Base-by-base conservation (phyloP, 2,113 vertebrate genomes). In the Pionites leucogaster region DNA sequence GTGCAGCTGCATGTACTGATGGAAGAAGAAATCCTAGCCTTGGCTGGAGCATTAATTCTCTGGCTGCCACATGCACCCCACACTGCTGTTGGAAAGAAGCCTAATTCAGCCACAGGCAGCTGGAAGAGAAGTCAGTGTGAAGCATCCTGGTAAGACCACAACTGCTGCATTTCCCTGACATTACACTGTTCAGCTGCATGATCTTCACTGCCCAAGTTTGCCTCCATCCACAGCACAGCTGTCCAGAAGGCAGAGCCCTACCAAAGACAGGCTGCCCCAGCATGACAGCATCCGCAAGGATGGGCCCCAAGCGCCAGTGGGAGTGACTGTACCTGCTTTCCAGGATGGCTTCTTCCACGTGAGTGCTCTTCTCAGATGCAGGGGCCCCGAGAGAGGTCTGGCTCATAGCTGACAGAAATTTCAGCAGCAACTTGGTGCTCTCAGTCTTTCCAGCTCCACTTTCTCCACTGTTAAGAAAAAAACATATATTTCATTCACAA, bases 401-500 rank as follows among this genome's bases (percentile, higher is more conserved):
- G 97, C 99, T 99, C 99, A 99, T 99, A 71, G 98, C 98, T 7
- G 99, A 99, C 52, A 99, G 98, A 71, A 99, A 99, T 97, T 99
- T 99, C 84, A 99, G 96, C 72, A 99, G 97, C 96, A 99, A 92
- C 88, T 99, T 99, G 77, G 99, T 99, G 96, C 99, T 99, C 92
- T 99, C 99, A 0, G 99, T 99, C 97, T 99, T 99, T n/a, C 99
- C 99, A 31, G 99, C 99, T 76, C 99, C 99, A 23, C 99, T 99
- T 96, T 99, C 99, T 37, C 99, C 99, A 10, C 99, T 99, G 96
- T 87, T 65, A 91, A 65, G 60, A 83, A 82, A 80, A 28, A 31
- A 74, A 3, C 49, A 79, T 2, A 46, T 2, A 7, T 88, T 78
- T 52, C 25, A 67, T 77, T 81, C 28, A 47, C 80, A 44, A 87